Base-by-base conservation (phyloP, 2,888 invertebrate genomes). In the Oeneis ivallda region DNA sequence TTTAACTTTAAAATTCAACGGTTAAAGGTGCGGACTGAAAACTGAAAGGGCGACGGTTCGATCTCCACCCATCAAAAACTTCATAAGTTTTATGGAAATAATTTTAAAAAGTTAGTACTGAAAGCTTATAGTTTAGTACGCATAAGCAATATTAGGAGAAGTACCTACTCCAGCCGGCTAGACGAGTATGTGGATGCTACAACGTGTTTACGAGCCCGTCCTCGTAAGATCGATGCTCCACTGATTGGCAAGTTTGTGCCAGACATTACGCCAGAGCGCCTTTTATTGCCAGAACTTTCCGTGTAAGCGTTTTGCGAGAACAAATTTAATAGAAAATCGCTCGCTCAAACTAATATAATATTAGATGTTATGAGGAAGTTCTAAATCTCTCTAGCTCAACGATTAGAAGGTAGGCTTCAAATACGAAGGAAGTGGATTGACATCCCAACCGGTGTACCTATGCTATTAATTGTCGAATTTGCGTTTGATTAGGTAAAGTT, bases 241-340 rank as follows among this genome's bases (percentile, higher is more conserved):
- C 62, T 63, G 67, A 65, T 69, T 62, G 65, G 68, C 59, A 65
- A 68, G 53, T 68, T 59, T 68, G 65, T 68, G 58, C 50, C 58
- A 58, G 58, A 56, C 50, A 66, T 63, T 53, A 63, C 62, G 47
- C 49, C 32, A 60, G 53, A 59, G 43, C 43, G 45, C 8, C 65
- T 53, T 61, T 63, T 67, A 67, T 69, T 67, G 65, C 63, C 43
- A 45, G 47, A 68, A 68, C 65, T 62, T 62, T 52, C 56, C 52
- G 60, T 67, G 54, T 65, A 65, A 68, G 59, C 68, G 32, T 52
- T 68, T 65, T 65, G 65, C 62, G 54, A 58, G 62, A 59, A 54
- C 59, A 58, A 65, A 69, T 69, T 65, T 69, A 60, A 69, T 69
- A 67, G 60, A 63, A 69, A 67, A 66, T 63, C 63, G 53, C 62